Base-by-base conservation (phyloP, 1,140 invertebrate species). In the Calycopis cecrops region DNA sequence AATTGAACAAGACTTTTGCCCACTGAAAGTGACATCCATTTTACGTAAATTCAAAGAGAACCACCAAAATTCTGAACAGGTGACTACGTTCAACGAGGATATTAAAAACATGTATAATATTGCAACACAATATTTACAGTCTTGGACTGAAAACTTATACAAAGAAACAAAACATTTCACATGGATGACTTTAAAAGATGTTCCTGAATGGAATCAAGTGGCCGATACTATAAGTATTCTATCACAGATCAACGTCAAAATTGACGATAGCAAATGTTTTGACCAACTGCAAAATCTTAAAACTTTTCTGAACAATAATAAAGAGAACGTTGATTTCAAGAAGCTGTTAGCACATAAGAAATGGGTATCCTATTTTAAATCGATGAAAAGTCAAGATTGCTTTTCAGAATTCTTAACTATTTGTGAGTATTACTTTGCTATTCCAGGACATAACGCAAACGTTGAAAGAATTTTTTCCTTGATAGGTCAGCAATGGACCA, bases 391-490 rank as follows among this genome's bases (percentile, higher is more conserved):
- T 51, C 34, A 51, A 35, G 49, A 51, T 35, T 37, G 12, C 49
- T 51, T 51, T 55, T 55, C 40, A 44, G 52, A 55, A 55, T 55
- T 55, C 12, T 40, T 47, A 34, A 47, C 40, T 47, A 55, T 44
- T 47, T 44, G 21, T 17, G 40, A 55, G 42, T 55, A 55, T 55
- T 55, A 35, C 35, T 9, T 51, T 51, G 28, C 11, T 35, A 35
- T 35, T 4, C 49, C 3, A 16, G 28, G 28, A 14, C 28, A 35
- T 35, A 51, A 51, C n/a, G 49, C 28, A 14, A 34, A 35, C 11
- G 33, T 51, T 33, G 49, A 35, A 11, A 51, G 28, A 34, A 8
- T 51, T 12, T 51, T 51, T 12, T 35, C 28, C 12, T 11, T 51
- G 7, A 35, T 35, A 16, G n/a, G 12, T 14, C 28, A 51, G 9